Base-by-base conservation (phyloP, 64 coral and sea anemone species). In the Acropora tenuis region DNA sequence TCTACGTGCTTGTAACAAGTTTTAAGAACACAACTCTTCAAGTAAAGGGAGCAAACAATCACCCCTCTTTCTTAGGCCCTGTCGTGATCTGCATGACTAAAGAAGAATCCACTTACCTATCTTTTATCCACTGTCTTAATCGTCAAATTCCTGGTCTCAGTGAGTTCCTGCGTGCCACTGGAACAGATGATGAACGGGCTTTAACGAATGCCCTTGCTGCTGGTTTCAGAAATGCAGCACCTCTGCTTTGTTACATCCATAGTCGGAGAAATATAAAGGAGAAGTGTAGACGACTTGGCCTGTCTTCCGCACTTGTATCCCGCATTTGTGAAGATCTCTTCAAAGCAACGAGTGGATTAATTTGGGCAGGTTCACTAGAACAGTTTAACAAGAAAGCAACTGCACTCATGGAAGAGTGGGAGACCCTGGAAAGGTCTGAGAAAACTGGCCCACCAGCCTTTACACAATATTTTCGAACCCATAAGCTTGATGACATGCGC, bases 81-180 rank as follows among this genome's bases (percentile, higher is more conserved):
- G 58, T 89, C 0, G 84, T 94, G 92, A 84, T 89, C 30, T 94
- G 86, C 65, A 92, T 92, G 91, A 92, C 83, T 15, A 87, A 45
- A 58, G 82, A 92, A 4, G 50, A 86, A 1, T 63, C 50, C 50
- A 86, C 82, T 11, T 69, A 93, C 44, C 66, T 88, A 3, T 87
- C 83, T n/a, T 87, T 93, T 68, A 42, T 93, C 9, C 91, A 93
- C 42, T 80, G 84, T 13, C 78, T 88, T 18, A 18, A 74, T 4
- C 19, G 76, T 5, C 84, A 55, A 30, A 66, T 57, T 7, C 91
- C 84, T 11, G 91, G 91, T 68, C 45, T 88, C 6, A 42, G 44
- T 45, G 5, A 93, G 0, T 93, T 71, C 8, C 84, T 93, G 47
- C 76, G 45, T 80, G 83, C 84, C 18, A 80, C 74, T 47, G 91